These are phyloP conservation scores for Marronus borbonicus DNA, from an alignment of 2,888 invertebrate species.

Conservation along the genomic window DNA sequence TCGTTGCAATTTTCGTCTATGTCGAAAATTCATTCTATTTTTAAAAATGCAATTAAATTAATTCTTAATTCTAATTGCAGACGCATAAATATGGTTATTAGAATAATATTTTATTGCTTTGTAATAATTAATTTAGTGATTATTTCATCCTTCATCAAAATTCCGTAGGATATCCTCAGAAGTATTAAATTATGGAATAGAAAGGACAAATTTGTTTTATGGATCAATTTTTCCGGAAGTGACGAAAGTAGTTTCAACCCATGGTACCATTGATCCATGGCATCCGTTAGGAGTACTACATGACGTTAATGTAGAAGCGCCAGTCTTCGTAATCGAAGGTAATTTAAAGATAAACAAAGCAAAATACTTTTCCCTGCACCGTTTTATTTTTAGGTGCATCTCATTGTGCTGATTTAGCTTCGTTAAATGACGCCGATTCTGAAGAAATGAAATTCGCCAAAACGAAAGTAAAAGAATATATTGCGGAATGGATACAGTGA, in stretches of 20 bases:
- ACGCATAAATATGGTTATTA: too few relatives aligned
- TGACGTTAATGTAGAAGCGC: conserved; percentile 62
- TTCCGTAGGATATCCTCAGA: not conserved
- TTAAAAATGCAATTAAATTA: too few relatives aligned
- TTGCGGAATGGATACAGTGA: conserved; percentile 55
- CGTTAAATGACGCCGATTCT: conserved; percentile 50
- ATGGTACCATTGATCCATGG: conserved; percentile 77
- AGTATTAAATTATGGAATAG: conserved; percentile 44
- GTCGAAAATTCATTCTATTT: too few relatives aligned
- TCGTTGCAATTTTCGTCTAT: too few relatives aligned
- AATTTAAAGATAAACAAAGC: not conserved
- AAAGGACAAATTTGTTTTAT: conserved; percentile 50
- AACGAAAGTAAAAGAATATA: conserved; percentile 52
- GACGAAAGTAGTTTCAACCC: conserved; percentile 74
- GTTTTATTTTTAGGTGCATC: conserved; percentile 56
- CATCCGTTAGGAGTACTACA: conserved; percentile 72
- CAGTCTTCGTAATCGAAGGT: conserved; percentile 57
- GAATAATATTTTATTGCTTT: too few relatives aligned
- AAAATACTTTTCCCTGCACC: too few relatives aligned
- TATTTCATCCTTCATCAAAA: not conserved
- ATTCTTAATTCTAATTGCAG: too few relatives aligned
- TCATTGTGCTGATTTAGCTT: conserved; percentile 59
- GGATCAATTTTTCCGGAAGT: conserved; percentile 58
- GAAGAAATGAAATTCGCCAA: conserved; percentile 56
- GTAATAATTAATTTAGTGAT: not conserved